Evolutionary conservation across 2,113 vertebrate species (phyloP).

Genomic region (Ochotona curzoniae): DNA sequence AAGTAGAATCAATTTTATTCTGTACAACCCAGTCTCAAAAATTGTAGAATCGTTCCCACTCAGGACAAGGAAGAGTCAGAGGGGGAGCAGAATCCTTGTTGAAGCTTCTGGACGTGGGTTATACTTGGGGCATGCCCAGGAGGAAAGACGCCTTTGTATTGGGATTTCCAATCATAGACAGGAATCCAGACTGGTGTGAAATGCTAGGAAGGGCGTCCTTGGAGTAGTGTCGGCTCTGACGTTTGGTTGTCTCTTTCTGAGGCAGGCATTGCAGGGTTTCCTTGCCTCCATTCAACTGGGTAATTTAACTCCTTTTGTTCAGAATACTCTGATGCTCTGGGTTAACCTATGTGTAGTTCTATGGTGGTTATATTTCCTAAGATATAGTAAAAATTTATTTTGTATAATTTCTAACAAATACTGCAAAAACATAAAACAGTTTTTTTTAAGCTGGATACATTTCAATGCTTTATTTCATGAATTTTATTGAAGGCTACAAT

Average conservation of each 20-base stretch:
- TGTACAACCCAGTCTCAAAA: background rate
- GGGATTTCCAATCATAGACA: background rate
- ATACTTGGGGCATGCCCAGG: background rate
- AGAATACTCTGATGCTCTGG: slow-evolving; percentile 28
- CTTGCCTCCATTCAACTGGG: background rate
- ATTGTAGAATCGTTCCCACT: background rate
- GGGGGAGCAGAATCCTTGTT: background rate
- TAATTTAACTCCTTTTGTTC: background rate
- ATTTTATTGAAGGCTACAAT: background rate
- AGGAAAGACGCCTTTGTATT: slow-evolving; percentile 7
- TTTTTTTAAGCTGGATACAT: background rate
- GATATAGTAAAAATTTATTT: slow-evolving; percentile 68
- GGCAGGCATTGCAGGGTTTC: slow-evolving; percentile 12
- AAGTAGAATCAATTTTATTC: background rate
- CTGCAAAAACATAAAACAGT: slow-evolving; percentile 56
- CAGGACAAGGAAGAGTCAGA: background rate
- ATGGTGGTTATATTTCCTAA: slow-evolving; percentile 66
- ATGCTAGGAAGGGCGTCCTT: background rate
- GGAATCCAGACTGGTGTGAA: background rate
- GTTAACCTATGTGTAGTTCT: slow-evolving; percentile 67
- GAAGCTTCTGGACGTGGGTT: background rate
- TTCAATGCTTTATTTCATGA: background rate
- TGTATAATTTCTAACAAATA: slow-evolving; percentile 71
- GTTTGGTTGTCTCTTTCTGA: background rate
- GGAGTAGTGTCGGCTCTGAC: background rate